Evolutionary conservation across 1,140 invertebrate genomes (phyloP).

Genomic region (Bombus ignitus): DNA sequence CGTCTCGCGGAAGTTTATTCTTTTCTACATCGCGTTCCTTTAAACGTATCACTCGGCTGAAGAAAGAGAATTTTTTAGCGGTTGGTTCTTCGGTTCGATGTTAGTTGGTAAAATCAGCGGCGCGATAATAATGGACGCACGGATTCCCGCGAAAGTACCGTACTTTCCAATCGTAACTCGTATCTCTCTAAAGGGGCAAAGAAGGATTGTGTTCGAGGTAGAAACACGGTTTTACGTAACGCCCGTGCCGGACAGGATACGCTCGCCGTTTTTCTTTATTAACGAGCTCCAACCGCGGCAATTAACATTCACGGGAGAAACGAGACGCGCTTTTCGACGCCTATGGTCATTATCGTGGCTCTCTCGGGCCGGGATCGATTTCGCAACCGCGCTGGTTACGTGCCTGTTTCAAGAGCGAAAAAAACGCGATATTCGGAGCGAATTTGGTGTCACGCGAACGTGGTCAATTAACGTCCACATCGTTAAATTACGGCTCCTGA

Average conservation of each 20-base stretch:
- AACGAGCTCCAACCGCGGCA: neutral
- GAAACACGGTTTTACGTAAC: slow-evolving; percentile 21
- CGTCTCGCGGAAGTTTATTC: neutral
- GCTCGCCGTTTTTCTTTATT: slow-evolving; percentile 6
- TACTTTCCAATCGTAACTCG: slow-evolving; percentile 34
- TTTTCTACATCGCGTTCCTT: neutral
- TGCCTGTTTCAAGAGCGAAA: neutral
- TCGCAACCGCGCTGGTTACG: slow-evolving; percentile 8
- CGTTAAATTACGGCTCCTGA: slow-evolving; percentile 27
- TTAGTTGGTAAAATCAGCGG: neutral
- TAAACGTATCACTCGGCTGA: no score
- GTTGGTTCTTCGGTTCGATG: neutral
- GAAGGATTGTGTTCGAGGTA: neutral
- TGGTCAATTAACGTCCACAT: slow-evolving; percentile 20
- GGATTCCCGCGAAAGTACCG: slow-evolving; percentile 21
- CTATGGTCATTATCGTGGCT: slow-evolving; percentile 19
- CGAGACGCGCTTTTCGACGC: slow-evolving; percentile 18
- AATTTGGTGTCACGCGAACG: neutral
- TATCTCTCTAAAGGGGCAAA: slow-evolving; percentile 7
- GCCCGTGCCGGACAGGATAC: neutral
- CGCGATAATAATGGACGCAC: neutral
- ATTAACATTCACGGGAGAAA: slow-evolving; percentile 17
- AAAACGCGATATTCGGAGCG: neutral
- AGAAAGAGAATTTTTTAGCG: neutral
- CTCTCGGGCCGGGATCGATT: neutral